phyloP scores from a whole-genome alignment of 2,113 vertebrate genomes.

The Centropus bengalensis region DNA sequence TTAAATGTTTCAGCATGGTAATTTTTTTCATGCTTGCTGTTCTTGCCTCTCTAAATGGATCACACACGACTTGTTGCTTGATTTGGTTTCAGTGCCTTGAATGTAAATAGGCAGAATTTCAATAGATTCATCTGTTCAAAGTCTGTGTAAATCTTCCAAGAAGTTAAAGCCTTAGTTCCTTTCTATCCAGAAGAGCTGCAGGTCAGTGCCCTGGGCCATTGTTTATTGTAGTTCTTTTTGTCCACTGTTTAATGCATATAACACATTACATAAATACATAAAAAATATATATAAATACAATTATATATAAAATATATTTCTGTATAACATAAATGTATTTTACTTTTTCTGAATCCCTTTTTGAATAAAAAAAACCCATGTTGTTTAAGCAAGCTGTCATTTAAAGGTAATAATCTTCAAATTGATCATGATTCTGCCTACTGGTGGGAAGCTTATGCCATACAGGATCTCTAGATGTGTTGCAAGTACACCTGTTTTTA shows the following conservation, averaged over 20 bases:
- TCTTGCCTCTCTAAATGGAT: not conserved
- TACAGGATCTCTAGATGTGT: not conserved
- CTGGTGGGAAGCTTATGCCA: not conserved
- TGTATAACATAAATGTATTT: not conserved
- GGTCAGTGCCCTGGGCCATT: not conserved
- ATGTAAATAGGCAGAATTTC: not conserved
- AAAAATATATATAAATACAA: too few species aligned
- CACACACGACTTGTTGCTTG: rapidly evolving
- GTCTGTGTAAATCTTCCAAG: not conserved
- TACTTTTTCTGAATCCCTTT: not conserved
- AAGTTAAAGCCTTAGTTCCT: not conserved
- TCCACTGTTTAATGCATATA: not conserved
- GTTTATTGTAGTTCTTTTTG: not conserved
- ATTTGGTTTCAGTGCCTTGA: not conserved
- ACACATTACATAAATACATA: rapidly evolving
- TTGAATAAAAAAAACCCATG: not conserved
- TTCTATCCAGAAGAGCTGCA: not conserved
- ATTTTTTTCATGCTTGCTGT: not conserved
- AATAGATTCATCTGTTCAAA: not conserved
- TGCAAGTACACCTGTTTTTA: not conserved
- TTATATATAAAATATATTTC: not conserved
- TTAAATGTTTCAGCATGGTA: not conserved
- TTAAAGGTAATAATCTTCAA: not conserved
- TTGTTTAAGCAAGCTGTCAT: not conserved
- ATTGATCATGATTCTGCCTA: not conserved